phyloP scores from a whole-genome alignment of 2,797 vertebrate species.

The Acanthiza pusilla region DNA sequence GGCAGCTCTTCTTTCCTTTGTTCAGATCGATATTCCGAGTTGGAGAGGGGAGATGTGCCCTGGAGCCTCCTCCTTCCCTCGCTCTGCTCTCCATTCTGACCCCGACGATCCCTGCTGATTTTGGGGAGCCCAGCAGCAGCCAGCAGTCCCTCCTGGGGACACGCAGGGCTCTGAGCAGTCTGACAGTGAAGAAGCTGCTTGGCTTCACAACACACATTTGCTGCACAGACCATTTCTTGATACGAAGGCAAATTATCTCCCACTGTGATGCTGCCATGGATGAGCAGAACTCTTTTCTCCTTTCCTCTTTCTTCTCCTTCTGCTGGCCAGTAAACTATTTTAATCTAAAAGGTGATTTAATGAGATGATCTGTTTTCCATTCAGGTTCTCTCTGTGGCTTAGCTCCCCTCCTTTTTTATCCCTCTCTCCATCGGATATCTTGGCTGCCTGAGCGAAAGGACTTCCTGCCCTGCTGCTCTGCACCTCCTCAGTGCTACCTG shows the following conservation, averaged over 20 bases:
- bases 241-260: background rate
- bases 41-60: background rate
- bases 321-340: background rate
- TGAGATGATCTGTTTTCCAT: slow-evolving; percentile 49
- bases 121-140: background rate
- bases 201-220: background rate
- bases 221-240: background rate
- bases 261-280: background rate
- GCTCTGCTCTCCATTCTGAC: rapidly evolving
- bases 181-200: background rate
- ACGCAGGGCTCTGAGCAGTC: background rate
- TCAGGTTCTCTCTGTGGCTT: background rate
- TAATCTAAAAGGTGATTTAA: slow-evolving; percentile 36
- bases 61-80: background rate
- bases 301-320: background rate
- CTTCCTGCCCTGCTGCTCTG: slow-evolving; percentile 7
- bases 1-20: background rate
- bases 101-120: background rate
- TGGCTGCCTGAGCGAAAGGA: slow-evolving; percentile 2
- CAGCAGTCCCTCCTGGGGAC: background rate
- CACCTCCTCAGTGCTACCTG: slow-evolving; percentile 25
- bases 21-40: background rate
- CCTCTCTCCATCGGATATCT: background rate
- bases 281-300: background rate
- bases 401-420: background rate